These are phyloP conservation scores for Lithophane leautieri DNA, from an alignment of 2,888 invertebrate genomes.

Conservation along the genomic window DNA sequence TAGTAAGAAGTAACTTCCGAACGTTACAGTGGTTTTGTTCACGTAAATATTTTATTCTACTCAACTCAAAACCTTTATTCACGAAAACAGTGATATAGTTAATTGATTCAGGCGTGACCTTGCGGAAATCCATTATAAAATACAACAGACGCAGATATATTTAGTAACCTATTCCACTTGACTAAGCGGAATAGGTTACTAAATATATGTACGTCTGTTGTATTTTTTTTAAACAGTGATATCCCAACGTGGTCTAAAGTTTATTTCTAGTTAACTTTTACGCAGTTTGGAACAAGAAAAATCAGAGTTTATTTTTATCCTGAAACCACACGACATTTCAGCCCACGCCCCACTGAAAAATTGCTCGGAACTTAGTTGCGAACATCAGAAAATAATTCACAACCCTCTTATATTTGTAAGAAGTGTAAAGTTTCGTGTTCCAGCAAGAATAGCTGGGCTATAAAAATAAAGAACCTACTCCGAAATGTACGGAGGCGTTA, in stretches of 20 bases:
- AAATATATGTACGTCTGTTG: too few species aligned
- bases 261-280: background rate
- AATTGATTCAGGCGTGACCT: too few species aligned
- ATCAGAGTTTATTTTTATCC: conserved; percentile 5
- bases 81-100: too few species aligned
- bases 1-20: background rate
- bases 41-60: background rate
- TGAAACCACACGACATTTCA: conserved; percentile 7
- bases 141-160: too few species aligned
- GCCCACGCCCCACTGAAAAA: conserved; percentile 36
- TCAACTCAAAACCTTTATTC: background rate
- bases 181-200: too few species aligned
- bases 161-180: too few species aligned
- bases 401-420: conserved; percentile 40
- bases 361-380: conserved; percentile 39
- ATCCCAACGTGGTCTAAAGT: too few species aligned
- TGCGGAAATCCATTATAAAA: too few species aligned
- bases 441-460: conserved; percentile 18
- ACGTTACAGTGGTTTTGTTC: background rate
- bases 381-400: conserved; percentile 44
- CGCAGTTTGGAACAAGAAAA: conserved; percentile 13
- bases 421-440: conserved; percentile 49
- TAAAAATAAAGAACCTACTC: conserved; percentile 49
- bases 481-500: conserved; percentile 18
- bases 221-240: too few species aligned